Conservation (phyloP, 2,888 invertebrate genomes). For the Stratiomys singularior region DNA sequence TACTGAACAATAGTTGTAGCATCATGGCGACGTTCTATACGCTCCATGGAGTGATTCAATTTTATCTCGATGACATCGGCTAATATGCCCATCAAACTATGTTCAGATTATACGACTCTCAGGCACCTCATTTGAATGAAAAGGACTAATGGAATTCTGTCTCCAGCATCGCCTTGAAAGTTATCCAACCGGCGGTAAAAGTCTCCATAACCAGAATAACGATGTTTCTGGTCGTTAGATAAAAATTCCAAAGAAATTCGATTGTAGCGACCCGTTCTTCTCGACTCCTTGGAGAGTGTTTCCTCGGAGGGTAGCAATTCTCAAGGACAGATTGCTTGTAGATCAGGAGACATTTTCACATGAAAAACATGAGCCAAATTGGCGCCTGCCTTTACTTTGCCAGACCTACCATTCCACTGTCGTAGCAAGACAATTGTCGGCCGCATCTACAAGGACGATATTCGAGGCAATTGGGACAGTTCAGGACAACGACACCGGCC, state of each 20-base stretch:
- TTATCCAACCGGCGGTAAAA: not conserved
- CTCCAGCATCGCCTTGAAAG: not conserved
- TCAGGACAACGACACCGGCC: not conserved
- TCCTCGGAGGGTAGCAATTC: not conserved
- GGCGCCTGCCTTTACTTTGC: slow-evolving; percentile 21
- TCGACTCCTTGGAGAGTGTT: not conserved
- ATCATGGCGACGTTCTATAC: not conserved
- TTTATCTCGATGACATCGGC: slow-evolving; percentile 5
- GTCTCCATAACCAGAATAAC: slow-evolving; percentile 23
- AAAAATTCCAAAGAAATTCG: slow-evolving; percentile 44
- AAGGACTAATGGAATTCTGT: not conserved
- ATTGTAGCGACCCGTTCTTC: not conserved
- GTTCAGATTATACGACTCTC: slow-evolving; percentile 38
- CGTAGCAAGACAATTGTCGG: not conserved
- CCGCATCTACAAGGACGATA: not conserved
- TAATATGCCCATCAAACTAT: slow-evolving; percentile 12
- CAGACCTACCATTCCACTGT: not conserved
- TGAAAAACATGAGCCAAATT: slow-evolving; percentile 29
- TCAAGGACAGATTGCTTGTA: not conserved
- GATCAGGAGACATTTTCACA: not conserved
- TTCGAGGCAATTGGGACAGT: slow-evolving; percentile 4
- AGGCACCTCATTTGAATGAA: slow-evolving; percentile 34
- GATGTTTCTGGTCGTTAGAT: slow-evolving; percentile 8
- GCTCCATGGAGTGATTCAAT: not conserved
- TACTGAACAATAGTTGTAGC: not conserved